Percentiles rank a stretch among this genome's conserved stretches.
These are phyloP conservation scores for Anguilla obscura DNA, from an alignment of 2,797 vertebrate species.

Conservation along the genomic window DNA sequence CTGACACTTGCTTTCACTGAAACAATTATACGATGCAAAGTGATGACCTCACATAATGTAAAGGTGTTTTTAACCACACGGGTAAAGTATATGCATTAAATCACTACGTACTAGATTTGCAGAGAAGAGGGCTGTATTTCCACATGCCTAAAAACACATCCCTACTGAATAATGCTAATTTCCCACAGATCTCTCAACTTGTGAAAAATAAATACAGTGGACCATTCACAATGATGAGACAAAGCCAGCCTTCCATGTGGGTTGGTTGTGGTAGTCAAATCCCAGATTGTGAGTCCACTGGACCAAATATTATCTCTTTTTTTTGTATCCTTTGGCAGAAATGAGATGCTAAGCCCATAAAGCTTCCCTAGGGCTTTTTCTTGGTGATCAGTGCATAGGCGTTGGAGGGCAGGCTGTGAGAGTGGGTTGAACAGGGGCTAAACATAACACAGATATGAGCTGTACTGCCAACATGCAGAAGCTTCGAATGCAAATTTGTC, in stretches of 20 bases:
- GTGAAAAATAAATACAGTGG: not conserved
- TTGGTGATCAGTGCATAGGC: not conserved
- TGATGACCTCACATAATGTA: not conserved
- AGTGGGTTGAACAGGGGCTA: not conserved
- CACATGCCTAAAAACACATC: not conserved
- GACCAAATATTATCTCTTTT: slow-evolving; percentile 1
- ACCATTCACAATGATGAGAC: not conserved
- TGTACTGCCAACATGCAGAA: not conserved
- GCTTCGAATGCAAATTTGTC: not conserved
- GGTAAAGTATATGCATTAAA: not conserved
- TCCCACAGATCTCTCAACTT: slow-evolving; percentile 21
- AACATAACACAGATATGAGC: not conserved
- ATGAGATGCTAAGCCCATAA: not conserved
- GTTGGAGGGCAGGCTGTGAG: not conserved
- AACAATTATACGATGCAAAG: no score
- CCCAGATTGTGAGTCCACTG: not conserved
- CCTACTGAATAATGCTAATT: slow-evolving; percentile 1
- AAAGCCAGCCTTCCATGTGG: not conserved
- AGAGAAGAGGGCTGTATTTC: not conserved
- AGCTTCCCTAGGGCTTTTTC: not conserved
- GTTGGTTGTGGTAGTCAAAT: not conserved
- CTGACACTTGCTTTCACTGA: not conserved
- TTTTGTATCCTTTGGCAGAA: slow-evolving; percentile 8
- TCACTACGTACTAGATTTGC: not conserved
- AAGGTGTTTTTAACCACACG: not conserved